Evolutionary conservation across 1,140 invertebrate species (phyloP).

Genomic region (Platyscapa corneri): DNA sequence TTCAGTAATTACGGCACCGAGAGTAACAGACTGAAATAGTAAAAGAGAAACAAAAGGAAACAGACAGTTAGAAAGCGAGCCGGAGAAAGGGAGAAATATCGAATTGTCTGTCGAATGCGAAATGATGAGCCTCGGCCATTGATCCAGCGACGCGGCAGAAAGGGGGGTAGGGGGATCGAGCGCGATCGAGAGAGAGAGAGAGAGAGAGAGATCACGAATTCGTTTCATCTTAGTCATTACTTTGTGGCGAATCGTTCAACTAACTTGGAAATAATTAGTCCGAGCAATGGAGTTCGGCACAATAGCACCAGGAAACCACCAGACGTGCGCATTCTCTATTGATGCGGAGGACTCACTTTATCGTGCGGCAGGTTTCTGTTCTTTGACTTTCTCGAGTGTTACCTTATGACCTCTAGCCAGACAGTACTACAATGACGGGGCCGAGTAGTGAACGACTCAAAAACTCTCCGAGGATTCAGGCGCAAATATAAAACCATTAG

Average conservation of each 20-base stretch:
- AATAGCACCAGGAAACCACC: slow-evolving; percentile 58
- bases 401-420: not conserved
- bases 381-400: slow-evolving; percentile 2
- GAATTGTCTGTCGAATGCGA: not conserved
- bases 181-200: not conserved
- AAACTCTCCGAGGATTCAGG: not conserved
- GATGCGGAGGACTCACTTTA: slow-evolving; percentile 38
- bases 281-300: slow-evolving; percentile 70
- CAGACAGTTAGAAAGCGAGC: not conserved
- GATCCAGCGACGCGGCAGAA: not conserved
- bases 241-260: slow-evolving; percentile 71
- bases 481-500: not conserved
- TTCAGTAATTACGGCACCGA: slow-evolving; percentile 53
- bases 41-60: slow-evolving; percentile 3
- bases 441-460: not conserved
- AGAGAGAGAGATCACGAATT: slow-evolving; percentile 52
- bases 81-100: not conserved
- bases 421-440: not conserved
- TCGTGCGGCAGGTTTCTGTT: not conserved
- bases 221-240: slow-evolving; percentile 67
- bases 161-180: too few species aligned
- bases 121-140: slow-evolving; percentile 53
- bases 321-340: slow-evolving; percentile 19
- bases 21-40: slow-evolving; percentile 9
- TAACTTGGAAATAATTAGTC: slow-evolving; percentile 74